Evolutionary conservation across 2,797 vertebrate species (phyloP).

Genomic region (Halcyon badia): DNA sequence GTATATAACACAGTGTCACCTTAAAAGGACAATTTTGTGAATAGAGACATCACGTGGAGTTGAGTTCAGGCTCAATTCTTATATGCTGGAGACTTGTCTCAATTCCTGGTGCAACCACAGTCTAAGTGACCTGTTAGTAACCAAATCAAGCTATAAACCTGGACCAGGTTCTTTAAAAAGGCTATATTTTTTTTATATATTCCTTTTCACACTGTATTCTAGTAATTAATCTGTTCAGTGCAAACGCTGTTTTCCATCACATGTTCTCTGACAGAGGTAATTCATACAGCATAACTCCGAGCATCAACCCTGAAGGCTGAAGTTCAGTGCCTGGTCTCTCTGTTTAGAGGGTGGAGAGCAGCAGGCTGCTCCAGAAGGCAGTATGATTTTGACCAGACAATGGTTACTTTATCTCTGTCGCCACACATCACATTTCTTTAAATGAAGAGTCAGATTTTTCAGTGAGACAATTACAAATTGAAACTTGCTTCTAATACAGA

Average conservation of each 20-base stretch:
- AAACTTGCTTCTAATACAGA: slow-evolving; percentile 7
- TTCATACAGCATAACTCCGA: neutral
- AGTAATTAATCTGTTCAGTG: neutral
- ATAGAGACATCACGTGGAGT: neutral
- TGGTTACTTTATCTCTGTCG: neutral
- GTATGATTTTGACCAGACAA: neutral
- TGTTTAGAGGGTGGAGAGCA: neutral
- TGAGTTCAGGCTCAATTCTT: neutral
- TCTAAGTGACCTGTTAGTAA: neutral
- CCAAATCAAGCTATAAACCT: neutral
- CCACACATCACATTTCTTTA: neutral
- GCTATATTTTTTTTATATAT: neutral
- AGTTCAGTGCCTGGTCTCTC: neutral
- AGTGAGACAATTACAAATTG: neutral
- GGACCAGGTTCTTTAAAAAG: neutral
- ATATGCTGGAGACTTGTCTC: neutral
- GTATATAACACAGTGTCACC: neutral
- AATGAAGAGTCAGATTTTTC: neutral
- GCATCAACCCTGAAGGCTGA: neutral
- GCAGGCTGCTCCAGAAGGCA: neutral
- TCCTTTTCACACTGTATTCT: neutral
- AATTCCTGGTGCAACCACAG: neutral
- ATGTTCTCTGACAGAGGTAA: neutral
- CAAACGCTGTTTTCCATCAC: neutral
- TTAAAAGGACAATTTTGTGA: neutral